Percentiles rank a stretch among this genome's conserved stretches.
Evolutionary conservation across 2,797 vertebrate genomes (phyloP).

Genomic region (Pseudotriccus pelzelni): DNA sequence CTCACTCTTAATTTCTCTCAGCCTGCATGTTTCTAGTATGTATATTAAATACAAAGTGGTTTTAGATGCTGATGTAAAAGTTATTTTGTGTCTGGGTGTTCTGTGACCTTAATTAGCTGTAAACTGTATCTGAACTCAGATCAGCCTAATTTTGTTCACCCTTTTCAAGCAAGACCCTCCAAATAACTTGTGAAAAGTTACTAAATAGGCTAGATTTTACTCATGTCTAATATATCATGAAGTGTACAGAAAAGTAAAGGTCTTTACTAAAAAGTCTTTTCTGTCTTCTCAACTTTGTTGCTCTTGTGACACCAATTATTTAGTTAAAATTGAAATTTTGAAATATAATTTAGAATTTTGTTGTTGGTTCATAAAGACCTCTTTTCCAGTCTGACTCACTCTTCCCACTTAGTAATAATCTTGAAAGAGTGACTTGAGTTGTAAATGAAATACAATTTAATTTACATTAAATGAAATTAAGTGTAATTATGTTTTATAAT

Average conservation of each 20-base stretch:
- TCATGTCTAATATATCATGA: background rate
- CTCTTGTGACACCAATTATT: slow-evolving; percentile 36
- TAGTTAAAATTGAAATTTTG: slow-evolving; percentile 38
- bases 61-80: background rate
- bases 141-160: background rate
- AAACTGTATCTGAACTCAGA: background rate
- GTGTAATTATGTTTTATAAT: slow-evolving; percentile 46
- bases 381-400: slow-evolving; percentile 35
- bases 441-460: slow-evolving; percentile 48
- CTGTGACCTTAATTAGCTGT: background rate
- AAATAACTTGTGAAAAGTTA: background rate
- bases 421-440: background rate
- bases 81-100: background rate
- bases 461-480: slow-evolving; percentile 70
- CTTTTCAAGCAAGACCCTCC: background rate
- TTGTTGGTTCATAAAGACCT: background rate
- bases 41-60: background rate
- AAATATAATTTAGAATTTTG: slow-evolving; percentile 54
- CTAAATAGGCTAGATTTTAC: background rate
- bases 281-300: background rate
- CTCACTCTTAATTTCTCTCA: background rate
- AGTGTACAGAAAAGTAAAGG: background rate
- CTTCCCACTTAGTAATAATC: slow-evolving; percentile 37
- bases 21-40: background rate
- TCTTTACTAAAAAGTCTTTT: background rate